phyloP scores from a whole-genome alignment of 1,140 invertebrate species.

The Diorhabda sublineata region DNA sequence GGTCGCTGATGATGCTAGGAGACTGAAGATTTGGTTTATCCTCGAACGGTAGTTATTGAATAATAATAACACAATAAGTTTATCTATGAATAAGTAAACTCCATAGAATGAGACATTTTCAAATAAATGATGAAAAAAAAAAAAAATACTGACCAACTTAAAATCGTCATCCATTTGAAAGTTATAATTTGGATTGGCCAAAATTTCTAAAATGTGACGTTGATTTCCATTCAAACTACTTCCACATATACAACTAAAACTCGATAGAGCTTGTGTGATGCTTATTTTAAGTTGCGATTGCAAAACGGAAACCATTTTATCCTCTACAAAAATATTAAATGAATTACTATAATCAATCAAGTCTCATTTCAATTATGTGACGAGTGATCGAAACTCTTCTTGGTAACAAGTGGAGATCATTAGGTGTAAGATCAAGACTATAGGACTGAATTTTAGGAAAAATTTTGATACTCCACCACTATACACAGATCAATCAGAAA shows the following conservation, averaged over 20 bases:
- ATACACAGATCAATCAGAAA: no score
- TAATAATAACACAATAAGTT: background rate
- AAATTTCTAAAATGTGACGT: slow-evolving; percentile 26
- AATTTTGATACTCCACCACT: no score
- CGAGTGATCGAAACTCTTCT: no score
- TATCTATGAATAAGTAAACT: no score
- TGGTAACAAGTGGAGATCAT: no score
- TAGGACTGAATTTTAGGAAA: no score
- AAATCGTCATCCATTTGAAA: slow-evolving; percentile 28
- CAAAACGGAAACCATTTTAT: slow-evolving; percentile 7
- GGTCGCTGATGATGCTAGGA: no score
- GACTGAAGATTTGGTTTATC: no score
- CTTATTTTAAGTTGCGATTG: slow-evolving; percentile 19
- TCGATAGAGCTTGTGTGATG: slow-evolving; percentile 21
- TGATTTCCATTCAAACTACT: slow-evolving; percentile 17
- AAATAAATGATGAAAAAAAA: no score
- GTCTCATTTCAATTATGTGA: background rate
- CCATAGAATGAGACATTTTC: no score
- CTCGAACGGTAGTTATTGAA: slow-evolving; percentile 4
- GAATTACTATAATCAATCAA: background rate
- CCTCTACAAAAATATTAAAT: no score
- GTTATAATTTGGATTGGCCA: slow-evolving; percentile 31
- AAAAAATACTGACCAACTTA: slow-evolving; percentile 31
- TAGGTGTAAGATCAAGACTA: no score
- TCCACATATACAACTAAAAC: slow-evolving; percentile 23